Base-by-base conservation (phyloP, 2,113 vertebrate species). In the Lonchura striata region DNA sequence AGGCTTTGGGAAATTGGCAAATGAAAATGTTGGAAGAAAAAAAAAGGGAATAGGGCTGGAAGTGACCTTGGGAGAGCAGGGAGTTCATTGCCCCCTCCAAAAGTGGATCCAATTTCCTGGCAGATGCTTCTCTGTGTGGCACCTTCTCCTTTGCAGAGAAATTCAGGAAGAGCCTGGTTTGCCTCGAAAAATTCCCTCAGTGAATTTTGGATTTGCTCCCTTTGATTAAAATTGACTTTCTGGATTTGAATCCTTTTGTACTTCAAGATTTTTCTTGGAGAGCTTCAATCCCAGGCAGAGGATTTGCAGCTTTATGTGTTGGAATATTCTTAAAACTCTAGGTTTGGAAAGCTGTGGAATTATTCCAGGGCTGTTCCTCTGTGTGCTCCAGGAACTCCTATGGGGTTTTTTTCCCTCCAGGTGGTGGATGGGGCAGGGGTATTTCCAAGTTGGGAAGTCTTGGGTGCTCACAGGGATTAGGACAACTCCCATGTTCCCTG, bases 391-490 rank as follows among this genome's bases (percentile, higher is more conserved):
- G 33, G 50, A 37, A 37, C 9, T 74, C 5, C 30, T 27, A 11
- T 42, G 57, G 2, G 53, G 3, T 15, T 35, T 21, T 59, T n/a
- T 25, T 4, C 1, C 1, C 6, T n/a, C n/a, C n/a, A n/a, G 11
- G 6, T 61, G 47, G 28, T 66, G 42, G 41, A 24, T 60, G 17
- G 50, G 11, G 22, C 25, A 14, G 28, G 22, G 28, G 9, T 3
- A 4, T 60, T 78, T 47, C 69, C 19, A 37, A 37, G 4, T 25
- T 76, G 33, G 18, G n/a, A 72, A n/a, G 35, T 33, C 20, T 9
- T 42, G 25, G 44, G 11, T 37, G 8, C 30, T 41, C 24, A 9
- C 3, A 69, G 47, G 15, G 28, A 42, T 4, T 60, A 60, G 50
- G n/a, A 35, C 11, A 82, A 24, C 35, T 70, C 82, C 10, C 19